A percentile compares a stretch with the other conserved stretches of the same genome.
These are phyloP conservation scores for Ormyrus nitidulus DNA, from an alignment of 2,888 invertebrate species.

Conservation along the genomic window DNA sequence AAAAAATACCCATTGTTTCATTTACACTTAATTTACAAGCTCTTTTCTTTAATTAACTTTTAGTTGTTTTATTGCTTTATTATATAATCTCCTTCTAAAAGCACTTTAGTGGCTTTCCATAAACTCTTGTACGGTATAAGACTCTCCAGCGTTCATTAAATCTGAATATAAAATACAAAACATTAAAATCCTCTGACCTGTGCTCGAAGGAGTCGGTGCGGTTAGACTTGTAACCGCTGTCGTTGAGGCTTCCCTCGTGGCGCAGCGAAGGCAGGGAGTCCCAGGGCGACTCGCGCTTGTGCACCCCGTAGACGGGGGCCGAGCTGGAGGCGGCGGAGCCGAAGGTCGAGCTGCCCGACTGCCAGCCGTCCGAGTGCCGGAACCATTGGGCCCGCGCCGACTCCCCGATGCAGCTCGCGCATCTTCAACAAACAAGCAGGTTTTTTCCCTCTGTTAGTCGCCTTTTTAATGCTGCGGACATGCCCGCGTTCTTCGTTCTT, in stretches of 20 bases:
- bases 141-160: not conserved
- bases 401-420: constrained; percentile 93
- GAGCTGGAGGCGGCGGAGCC: constrained; percentile 78
- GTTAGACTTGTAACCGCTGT: constrained; percentile 91
- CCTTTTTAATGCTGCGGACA: no score
- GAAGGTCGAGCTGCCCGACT: constrained; percentile 84
- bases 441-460: no score
- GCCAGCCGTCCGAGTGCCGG: constrained; percentile 93
- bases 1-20: no score
- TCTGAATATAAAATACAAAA: not conserved
- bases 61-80: no score
- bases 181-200: constrained; percentile 78
- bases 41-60: no score
- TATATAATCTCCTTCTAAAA: no score
- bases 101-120: no score
- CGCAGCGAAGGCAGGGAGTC: constrained; percentile 90
- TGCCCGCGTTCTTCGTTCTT: no score
- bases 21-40: no score
- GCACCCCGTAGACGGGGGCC: constrained; percentile 74
- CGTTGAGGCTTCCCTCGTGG: constrained; percentile 90
- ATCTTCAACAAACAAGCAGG: constrained; percentile 74
- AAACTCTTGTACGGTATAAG: no score
- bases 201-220: constrained; percentile 91
- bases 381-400: constrained; percentile 93
- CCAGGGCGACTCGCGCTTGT: constrained; percentile 88